Conservation (phyloP, 2,888 invertebrate genomes). For the Geophilus truncorum region DNA sequence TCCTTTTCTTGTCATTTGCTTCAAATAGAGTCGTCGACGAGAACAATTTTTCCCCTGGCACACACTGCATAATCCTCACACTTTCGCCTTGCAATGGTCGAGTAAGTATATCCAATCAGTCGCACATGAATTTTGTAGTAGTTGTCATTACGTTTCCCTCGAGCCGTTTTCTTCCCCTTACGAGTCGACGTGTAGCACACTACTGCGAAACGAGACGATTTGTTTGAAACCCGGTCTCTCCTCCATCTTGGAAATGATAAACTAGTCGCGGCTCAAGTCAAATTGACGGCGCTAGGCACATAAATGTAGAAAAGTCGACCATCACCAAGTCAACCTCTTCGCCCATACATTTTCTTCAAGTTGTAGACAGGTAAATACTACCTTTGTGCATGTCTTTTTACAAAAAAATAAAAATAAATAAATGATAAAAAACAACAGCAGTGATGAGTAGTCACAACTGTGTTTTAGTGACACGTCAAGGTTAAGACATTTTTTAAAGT, state of each 20-base stretch:
- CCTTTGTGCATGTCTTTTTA: neutral
- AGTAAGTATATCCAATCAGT: conserved; percentile 33
- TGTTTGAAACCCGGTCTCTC: neutral
- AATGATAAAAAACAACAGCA: neutral
- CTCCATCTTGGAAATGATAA: conserved; percentile 29
- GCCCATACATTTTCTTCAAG: neutral
- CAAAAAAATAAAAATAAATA: neutral
- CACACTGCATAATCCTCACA: neutral
- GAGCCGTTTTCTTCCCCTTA: conserved; percentile 25
- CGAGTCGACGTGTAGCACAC: neutral
- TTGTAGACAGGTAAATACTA: conserved; percentile 12
- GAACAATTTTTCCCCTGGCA: neutral
- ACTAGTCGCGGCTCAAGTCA: neutral
- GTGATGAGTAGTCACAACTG: neutral
- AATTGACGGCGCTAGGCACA: conserved; percentile 7
- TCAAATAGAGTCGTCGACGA: neutral
- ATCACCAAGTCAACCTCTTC: neutral
- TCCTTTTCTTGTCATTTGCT: neutral
- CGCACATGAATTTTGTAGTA: conserved; percentile 30
- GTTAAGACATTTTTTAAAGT: neutral
- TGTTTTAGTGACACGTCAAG: neutral
- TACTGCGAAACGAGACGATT: neutral
- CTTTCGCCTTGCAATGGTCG: neutral
- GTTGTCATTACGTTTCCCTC: neutral
- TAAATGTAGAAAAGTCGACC: conserved; percentile 7